These are phyloP conservation scores for Pangasius sanitwongsei DNA, from an alignment of 2,797 vertebrate genomes.

Conservation along the genomic window DNA sequence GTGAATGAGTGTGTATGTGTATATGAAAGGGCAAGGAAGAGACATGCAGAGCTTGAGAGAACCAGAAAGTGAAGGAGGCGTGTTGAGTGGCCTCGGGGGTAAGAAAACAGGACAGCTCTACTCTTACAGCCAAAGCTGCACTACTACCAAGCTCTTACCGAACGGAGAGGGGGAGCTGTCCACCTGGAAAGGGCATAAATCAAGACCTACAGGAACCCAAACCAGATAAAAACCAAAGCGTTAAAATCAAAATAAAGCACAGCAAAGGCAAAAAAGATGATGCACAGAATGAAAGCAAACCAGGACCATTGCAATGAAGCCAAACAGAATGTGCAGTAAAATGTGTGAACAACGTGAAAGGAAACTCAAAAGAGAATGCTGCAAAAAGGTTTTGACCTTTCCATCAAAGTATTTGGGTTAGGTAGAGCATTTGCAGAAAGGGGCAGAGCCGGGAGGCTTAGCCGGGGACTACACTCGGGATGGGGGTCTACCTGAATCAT, in stretches of 20 bases:
- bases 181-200: slow-evolving; percentile 95
- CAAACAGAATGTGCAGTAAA: slow-evolving; percentile 16
- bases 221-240: slow-evolving; percentile 62
- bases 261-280: slow-evolving; percentile 30
- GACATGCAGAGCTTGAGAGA: slow-evolving; percentile 43
- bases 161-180: slow-evolving; percentile 89
- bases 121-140: slow-evolving; percentile 70
- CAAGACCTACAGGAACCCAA: slow-evolving; percentile 94
- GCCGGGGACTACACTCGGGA: slow-evolving; percentile 20
- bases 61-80: slow-evolving; percentile 29
- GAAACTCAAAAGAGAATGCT: slow-evolving; percentile 18
- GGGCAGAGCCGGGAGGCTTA: slow-evolving; percentile 27
- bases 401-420: slow-evolving; percentile 14
- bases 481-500: slow-evolving; percentile 75
- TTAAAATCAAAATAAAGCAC: slow-evolving; percentile 49
- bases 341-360: slow-evolving; percentile 20
- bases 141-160: slow-evolving; percentile 86
- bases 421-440: slow-evolving; percentile 29
- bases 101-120: slow-evolving; percentile 69
- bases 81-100: slow-evolving; percentile 53
- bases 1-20: neutral
- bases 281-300: slow-evolving; percentile 57
- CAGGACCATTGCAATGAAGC: neutral
- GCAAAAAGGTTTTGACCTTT: slow-evolving; percentile 22
- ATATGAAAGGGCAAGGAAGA: neutral